phyloP scores from a whole-genome alignment of 2,888 invertebrate genomes.

The Suillia variegata region DNA sequence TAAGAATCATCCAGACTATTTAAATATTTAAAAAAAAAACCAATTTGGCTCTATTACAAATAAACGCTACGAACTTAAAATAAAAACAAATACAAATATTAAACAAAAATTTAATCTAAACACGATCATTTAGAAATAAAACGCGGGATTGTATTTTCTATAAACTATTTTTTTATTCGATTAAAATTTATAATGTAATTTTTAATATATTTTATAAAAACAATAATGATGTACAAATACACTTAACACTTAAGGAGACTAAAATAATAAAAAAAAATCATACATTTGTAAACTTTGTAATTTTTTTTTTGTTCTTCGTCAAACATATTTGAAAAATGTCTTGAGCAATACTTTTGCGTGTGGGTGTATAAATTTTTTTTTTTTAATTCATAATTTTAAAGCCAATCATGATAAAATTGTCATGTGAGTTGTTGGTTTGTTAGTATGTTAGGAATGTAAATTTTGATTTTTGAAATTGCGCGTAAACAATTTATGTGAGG shows the following conservation, averaged over 20 bases:
- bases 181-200: not conserved
- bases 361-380: not conserved
- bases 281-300: not conserved
- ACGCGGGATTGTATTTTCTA: too few relatives aligned
- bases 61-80: too few relatives aligned
- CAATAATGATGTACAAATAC: not conserved
- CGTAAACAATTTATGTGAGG: not conserved
- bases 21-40: not conserved
- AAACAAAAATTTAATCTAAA: too few relatives aligned
- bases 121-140: too few relatives aligned
- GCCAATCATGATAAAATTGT: not conserved
- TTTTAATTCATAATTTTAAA: not conserved
- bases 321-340: not conserved
- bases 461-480: not conserved
- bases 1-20: not conserved
- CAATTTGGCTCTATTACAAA: too few relatives aligned
- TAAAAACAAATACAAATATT: too few relatives aligned
- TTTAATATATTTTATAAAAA: conserved; percentile 1
- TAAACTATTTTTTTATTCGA: not conserved
- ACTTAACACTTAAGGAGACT: not conserved
- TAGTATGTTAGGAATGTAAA: conserved; percentile 3
- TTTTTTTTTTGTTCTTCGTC: too few relatives aligned
- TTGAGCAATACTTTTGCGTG: not conserved
- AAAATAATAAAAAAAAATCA: not conserved
- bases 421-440: too few relatives aligned